A percentile compares a stretch with the other conserved stretches of the same genome.
Evolutionary conservation across 1,140 invertebrate species (phyloP).

Genomic region (Eubasilissa regina): DNA sequence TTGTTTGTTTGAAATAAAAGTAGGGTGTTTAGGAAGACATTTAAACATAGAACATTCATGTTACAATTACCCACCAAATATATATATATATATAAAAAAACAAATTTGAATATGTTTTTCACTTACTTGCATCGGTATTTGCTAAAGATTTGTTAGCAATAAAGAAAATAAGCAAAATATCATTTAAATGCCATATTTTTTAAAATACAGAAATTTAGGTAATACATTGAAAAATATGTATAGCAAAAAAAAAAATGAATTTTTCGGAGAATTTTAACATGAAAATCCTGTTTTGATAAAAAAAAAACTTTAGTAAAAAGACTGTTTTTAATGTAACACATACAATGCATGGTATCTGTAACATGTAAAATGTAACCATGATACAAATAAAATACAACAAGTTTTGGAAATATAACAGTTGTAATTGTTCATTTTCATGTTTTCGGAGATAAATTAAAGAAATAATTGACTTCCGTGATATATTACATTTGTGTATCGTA

Average conservation of each 20-base stretch:
- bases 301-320: not conserved
- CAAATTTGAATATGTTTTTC: conserved; percentile 32
- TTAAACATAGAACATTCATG: conserved; percentile 46
- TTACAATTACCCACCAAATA: conserved; percentile 33
- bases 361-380: too few relatives aligned
- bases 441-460: too few relatives aligned
- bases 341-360: too few relatives aligned
- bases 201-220: conserved; percentile 20
- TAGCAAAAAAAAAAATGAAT: not conserved
- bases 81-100: conserved; percentile 26
- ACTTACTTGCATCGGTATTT: conserved; percentile 47
- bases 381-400: too few relatives aligned
- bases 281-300: conserved; percentile 35
- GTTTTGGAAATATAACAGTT: too few relatives aligned
- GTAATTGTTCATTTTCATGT: too few relatives aligned
- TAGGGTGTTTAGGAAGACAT: conserved; percentile 2
- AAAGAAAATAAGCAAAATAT: conserved; percentile 46
- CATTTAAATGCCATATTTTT: conserved; percentile 43
- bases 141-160: conserved; percentile 44
- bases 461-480: too few relatives aligned
- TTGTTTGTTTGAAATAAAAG: not conserved
- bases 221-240: not conserved
- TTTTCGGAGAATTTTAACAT: conserved; percentile 30
- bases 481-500: too few relatives aligned
- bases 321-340: too few relatives aligned